Evolutionary conservation across 2,888 invertebrate species (phyloP), one percentile per base, ranked within the genome.

Genomic region (Dendrolimus pini): DNA sequence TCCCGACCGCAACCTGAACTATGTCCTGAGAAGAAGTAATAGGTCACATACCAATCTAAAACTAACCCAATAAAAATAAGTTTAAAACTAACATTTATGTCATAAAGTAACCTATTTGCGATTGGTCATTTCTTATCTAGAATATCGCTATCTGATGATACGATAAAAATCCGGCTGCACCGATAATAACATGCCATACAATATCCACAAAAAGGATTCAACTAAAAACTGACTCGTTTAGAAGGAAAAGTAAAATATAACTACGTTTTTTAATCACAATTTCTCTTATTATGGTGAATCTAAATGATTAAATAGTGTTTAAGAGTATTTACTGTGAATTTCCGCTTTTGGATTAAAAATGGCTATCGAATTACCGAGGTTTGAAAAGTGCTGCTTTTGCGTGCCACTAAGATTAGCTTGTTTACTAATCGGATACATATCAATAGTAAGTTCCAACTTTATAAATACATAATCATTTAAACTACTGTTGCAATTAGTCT

Each of bases 341-440:
- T 30, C 6, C 30, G 30, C 3, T 30, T 30, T 54, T 52, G 54
- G 14, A 54, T 61, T 54, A 54, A 61, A 59, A 14, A 78, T 78
- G 75, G 66, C 54, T 52, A 56, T 71, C 7, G 56, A 61, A 58
- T 59, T 86, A 54, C 89, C 89, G 2, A 74, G 80, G 53, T 63
- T 82, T 7, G 65, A 66, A 1, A 79, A 69, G 62, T 88, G 82
- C 62, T 87, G 88, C 70, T 86, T 71, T 66, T 88, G 88, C 65
- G 67, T 85, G 13, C 72, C 83, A 8, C 61, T 89, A 53, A 72
- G 78, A 60, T 72, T 77, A 54, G 89, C 85, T 13, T 77, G 82
- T 0, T 68, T 89, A 52, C 64, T 88, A 41, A 82, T 89, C 55
- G 89, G 89, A 67, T 89, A 89, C 74, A 42, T 82, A 54, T 83